phyloP scores from a whole-genome alignment of 2,113 vertebrate genomes.

The Opisthocomus hoazin region DNA sequence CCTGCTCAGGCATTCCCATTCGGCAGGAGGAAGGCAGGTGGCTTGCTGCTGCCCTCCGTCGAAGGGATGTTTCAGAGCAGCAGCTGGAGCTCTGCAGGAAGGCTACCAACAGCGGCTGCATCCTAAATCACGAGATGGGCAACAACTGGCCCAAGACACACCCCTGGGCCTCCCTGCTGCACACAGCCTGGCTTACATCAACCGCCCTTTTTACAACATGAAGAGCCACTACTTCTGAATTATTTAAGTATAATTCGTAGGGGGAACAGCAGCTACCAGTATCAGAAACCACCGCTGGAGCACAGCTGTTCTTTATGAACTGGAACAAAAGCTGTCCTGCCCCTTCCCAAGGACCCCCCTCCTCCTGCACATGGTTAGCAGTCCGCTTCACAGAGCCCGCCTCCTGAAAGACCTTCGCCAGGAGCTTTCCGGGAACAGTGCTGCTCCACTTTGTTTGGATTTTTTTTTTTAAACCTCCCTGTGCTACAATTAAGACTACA shows the following conservation, averaged over 20 bases:
- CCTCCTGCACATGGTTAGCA: background rate
- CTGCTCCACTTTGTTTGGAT: background rate
- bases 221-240: fast-evolving
- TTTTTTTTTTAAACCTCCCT: background rate
- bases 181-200: too few relatives aligned
- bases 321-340: background rate
- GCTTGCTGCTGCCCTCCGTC: background rate
- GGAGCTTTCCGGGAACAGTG: background rate
- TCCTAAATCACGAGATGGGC: fast-evolving
- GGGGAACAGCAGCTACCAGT: background rate
- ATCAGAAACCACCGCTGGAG: background rate
- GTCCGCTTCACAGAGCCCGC: fast-evolving
- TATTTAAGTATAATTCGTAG: fast-evolving
- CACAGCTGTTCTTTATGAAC: fast-evolving
- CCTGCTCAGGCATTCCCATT: background rate
- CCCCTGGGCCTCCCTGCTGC: background rate
- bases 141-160: background rate
- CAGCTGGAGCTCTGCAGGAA: background rate
- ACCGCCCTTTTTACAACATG: fast-evolving
- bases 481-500: background rate
- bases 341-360: background rate
- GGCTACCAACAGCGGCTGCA: background rate
- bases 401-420: background rate
- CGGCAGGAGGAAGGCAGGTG: background rate
- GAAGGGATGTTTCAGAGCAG: background rate